Evolutionary conservation across 2,888 invertebrate genomes (phyloP), one percentile per base, ranked within the genome.

Genomic region (Drosophila affinis): DNA sequence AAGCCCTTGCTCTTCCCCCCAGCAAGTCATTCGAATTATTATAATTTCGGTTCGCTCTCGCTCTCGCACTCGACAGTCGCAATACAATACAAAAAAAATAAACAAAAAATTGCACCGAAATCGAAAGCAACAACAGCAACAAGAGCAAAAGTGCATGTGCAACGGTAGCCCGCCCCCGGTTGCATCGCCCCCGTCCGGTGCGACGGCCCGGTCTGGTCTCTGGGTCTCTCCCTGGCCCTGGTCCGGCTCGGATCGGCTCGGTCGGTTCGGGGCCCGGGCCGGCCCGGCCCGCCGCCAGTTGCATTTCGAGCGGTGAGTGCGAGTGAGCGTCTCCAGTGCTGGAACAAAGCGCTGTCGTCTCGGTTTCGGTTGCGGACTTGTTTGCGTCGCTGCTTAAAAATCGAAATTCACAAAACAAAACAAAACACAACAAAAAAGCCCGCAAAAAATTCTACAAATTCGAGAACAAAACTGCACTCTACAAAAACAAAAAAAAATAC

Each of bases 281-380:
- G 6, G 39, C 14, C 39, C 39, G 39, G 39, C 64, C 58, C 71
- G 81, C 60, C 67, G 72, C 87, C 82, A 88, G 88, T 83, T 88
- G 82, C 88, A 83, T 83, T 83, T 83, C 87, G 84, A 87, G 82
- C 84, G 84, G 87, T 88, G 82, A 87, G 88, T 86, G 88, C 86
- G 82, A 87, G 88, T 86, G 88, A 88, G 87, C 87, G 81, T 79
- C 79, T 81, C 82, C 77, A 79, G 81, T 85, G 75, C 64, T 76
- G 75, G 69, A 80, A 78, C 79, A 55, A 78, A 76, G 76, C 78
- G 76, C 65, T 63, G 82, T 60, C 68, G 69, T 57, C 63, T 75
- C 70, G 64, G 67, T 70, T 62, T 70, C 81, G 69, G 74, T 70
- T 61, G 68, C 81, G 81, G 84, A 81, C 84, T 84, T 74, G 82